A percentile compares a stretch with the other conserved stretches of the same genome.
phyloP scores from a whole-genome alignment of 2,888 invertebrate species.

The Drosophila ezoana region DNA sequence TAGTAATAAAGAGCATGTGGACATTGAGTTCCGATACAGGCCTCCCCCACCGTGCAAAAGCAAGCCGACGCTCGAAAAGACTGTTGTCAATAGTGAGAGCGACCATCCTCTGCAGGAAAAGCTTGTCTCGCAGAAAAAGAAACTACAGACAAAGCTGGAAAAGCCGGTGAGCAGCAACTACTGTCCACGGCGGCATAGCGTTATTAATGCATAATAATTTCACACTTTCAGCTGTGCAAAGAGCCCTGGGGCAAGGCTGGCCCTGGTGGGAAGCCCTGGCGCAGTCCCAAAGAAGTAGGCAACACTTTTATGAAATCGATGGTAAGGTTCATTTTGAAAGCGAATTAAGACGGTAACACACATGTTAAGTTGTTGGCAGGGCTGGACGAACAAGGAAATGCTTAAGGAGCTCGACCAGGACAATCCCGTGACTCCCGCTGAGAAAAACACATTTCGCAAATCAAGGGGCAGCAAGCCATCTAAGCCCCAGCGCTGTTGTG shows the following conservation, averaged over 20 bases:
- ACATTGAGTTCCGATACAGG: slow-evolving; percentile 89
- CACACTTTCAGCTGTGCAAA: slow-evolving; percentile 67
- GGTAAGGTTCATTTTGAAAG: slow-evolving; percentile 85
- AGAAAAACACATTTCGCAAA: slow-evolving; percentile 82
- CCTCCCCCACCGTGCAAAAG: slow-evolving; percentile 85
- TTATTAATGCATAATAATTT: slow-evolving; percentile 38
- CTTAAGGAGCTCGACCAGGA: slow-evolving; percentile 84
- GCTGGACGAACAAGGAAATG: slow-evolving; percentile 85
- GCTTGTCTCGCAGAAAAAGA: slow-evolving; percentile 65
- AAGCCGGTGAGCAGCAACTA: slow-evolving; percentile 80
- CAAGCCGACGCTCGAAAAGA: slow-evolving; percentile 87
- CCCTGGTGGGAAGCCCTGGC: slow-evolving; percentile 90
- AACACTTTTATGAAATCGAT: slow-evolving; percentile 91
- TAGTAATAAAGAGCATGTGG: slow-evolving; percentile 87
- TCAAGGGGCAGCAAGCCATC: slow-evolving; percentile 68
- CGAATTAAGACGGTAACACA: too few relatives aligned
- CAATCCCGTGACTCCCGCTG: slow-evolving; percentile 83
- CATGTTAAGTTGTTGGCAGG: slow-evolving; percentile 58
- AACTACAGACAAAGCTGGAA: slow-evolving; percentile 72
- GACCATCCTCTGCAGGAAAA: slow-evolving; percentile 70
- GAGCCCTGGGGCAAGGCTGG: slow-evolving; percentile 83
- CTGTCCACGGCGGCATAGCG: slow-evolving; percentile 37
- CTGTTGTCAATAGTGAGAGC: slow-evolving; percentile 79
- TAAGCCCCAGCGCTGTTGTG: slow-evolving; percentile 80
- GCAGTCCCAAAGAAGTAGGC: slow-evolving; percentile 90